Base-by-base conservation (phyloP, 2,888 invertebrate genomes). In the Exephanes ischioxanthus region DNA sequence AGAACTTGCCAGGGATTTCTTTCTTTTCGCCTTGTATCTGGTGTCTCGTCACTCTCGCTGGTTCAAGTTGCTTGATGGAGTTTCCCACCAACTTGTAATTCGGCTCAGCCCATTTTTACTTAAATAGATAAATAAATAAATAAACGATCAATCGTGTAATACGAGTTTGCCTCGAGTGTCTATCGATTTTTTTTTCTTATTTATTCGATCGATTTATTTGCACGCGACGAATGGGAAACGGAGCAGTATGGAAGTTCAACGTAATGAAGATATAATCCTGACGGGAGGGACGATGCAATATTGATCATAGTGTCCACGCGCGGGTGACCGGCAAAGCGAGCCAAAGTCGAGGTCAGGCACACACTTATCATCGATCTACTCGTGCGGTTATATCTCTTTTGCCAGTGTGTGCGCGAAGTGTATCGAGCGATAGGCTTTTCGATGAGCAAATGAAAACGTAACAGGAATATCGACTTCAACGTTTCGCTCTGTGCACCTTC, bases 331-430 rank as follows among this genome's bases (percentile, higher is more conserved):
- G 26, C 71, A 71, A 73, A 70, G 45, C 80, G 83, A 78, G 79
- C 81, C 81, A 77, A 76, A 84, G 89, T 79, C 83, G 76, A 89
- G 87, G 87, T 89, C 87, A 82, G 61, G 19, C 51, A 78, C 77
- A 83, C 80, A 77, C 73, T 45, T 72, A 61, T 63, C 26, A 71
- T 79, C 61, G 71, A 71, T 66, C 33, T 63, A 63, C 73, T 22
- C 16, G 30, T 71, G 63, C 14, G 22, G 3, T 7, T 55, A 53
- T 70, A 51, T 63, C 63, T 71, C 37, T 80, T 66, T 63, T 48
- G 22, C 19, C 48, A 14, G 48, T 26, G 30, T 63, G 33, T n/a
- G n/a, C 30, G 73, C 45, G 48, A 26, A 26, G 19, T 30, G 22
- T 55, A 61, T 53, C 68, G 41, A 30, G 72, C 53, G 26, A 63